These are phyloP conservation scores for Agrilus cyanescens DNA, from an alignment of 2,888 invertebrate species.

Conservation along the genomic window DNA sequence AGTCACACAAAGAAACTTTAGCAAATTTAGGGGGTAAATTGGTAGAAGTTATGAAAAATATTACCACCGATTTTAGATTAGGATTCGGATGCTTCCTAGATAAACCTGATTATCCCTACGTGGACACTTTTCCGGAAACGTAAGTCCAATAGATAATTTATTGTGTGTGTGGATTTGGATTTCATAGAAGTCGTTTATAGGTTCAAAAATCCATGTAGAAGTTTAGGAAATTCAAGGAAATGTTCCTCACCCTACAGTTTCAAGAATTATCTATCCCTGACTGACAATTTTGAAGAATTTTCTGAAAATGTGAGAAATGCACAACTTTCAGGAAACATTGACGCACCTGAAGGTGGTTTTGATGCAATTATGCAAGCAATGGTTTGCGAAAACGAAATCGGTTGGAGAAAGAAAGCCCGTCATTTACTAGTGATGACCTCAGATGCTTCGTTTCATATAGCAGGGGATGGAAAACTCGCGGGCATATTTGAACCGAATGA, in stretches of 20 bases:
- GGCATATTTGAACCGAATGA: slow-evolving; percentile 62
- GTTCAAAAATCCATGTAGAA: slow-evolving; percentile 25
- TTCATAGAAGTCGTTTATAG: slow-evolving; percentile 15
- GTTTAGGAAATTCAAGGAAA: slow-evolving; percentile 22
- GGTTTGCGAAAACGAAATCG: slow-evolving; percentile 54
- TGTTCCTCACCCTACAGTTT: slow-evolving; percentile 57
- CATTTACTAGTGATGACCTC: slow-evolving; percentile 69
- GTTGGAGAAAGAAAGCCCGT: slow-evolving; percentile 61
- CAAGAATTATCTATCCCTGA: slow-evolving; percentile 58
- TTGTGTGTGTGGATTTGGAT: background rate
- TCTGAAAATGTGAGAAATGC: slow-evolving; percentile 32
- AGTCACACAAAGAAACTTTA: slow-evolving; percentile 40
- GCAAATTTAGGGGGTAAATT: slow-evolving; percentile 40
- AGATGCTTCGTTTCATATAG: slow-evolving; percentile 64
- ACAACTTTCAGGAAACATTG: slow-evolving; percentile 41
- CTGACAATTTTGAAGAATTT: slow-evolving; percentile 40
- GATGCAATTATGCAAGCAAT: slow-evolving; percentile 83
- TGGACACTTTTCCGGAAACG: slow-evolving; percentile 36
- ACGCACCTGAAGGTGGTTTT: slow-evolving; percentile 61
- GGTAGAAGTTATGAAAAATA: slow-evolving; percentile 40
- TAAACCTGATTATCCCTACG: slow-evolving; percentile 53
- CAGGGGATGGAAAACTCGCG: slow-evolving; percentile 65
- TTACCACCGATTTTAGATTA: slow-evolving; percentile 51
- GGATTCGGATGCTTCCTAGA: slow-evolving; percentile 61
- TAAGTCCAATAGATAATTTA: slow-evolving; percentile 21